These are phyloP conservation scores for Sebastes kiyomatsui DNA, from an alignment of 2,797 vertebrate genomes.

Conservation along the genomic window DNA sequence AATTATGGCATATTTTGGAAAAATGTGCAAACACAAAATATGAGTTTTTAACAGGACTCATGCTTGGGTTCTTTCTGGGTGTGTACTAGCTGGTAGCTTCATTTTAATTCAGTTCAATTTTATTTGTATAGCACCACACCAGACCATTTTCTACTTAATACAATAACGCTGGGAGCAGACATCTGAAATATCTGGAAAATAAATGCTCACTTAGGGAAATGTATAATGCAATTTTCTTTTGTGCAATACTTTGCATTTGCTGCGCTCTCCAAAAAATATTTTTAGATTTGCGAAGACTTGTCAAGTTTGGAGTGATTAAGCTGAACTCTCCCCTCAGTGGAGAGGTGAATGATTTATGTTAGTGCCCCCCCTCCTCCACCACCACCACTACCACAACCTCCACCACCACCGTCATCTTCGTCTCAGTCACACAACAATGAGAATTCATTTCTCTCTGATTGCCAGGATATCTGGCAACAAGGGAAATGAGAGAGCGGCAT, in stretches of 20 bases:
- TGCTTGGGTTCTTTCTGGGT: neutral
- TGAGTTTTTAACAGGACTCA: neutral
- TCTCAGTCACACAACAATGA: conserved; percentile 90
- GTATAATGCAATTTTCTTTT: neutral
- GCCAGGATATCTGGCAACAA: conserved; percentile 92
- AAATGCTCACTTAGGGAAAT: neutral
- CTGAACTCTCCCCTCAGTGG: conserved; percentile 53
- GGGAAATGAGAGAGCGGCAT: conserved; percentile 95
- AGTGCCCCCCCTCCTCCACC: neutral
- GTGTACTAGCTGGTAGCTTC: neutral
- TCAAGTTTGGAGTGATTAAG: conserved; percentile 41
- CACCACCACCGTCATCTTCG: conserved; percentile 69
- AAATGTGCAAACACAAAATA: neutral
- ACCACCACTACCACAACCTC: neutral
- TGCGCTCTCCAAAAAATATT: neutral
- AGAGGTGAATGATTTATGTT: conserved; percentile 62
- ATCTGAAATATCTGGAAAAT: neutral
- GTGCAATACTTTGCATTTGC: neutral
- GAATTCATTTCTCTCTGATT: conserved; percentile 93
- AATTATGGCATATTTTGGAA: neutral
- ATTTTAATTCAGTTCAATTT: neutral
- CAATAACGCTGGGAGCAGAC: neutral
- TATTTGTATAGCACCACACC: neutral
- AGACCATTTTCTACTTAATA: neutral
- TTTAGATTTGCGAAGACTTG: neutral